Base-by-base conservation (phyloP, 2,797 vertebrate genomes). In the Chelonia mydas region DNA sequence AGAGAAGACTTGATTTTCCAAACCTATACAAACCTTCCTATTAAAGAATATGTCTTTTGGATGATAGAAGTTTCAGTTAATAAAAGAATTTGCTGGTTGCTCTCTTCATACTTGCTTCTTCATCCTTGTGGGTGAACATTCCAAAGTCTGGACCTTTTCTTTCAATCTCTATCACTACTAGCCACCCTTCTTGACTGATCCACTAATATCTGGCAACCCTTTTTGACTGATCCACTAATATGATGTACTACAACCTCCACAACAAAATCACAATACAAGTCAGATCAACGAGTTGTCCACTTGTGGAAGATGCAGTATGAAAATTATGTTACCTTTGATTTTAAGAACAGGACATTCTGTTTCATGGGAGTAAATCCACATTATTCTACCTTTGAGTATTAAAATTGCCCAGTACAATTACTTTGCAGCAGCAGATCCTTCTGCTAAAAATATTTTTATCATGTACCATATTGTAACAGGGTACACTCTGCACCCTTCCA, bases 61-160 rank as follows among this genome's bases (percentile, higher is more conserved):
- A 65, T 89, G 91, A 79, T 57, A 23, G 3, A 79, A 50, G 2
- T 11, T 84, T 51, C 51, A 31, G 76, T 5, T 37, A 55, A 41
- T 33, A 49, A 3, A 50, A 33, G 0, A 85, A 92, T 5, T 82
- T 3, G 0, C 19, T 3, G 47, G 59, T 45, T 23, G 84, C 72
- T n/a, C 47, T 68, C 37, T 1, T 2, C 8, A 4, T 76, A 47
- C 5, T 61, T 13, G 2, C 7, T 89, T 84, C 65, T 53, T 88
- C 31, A 83, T 2, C 0, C 0, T 68, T n/a, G 33, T 6, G 19
- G n/a, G 5, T 68, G 19, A 68, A 37, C 9, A 68, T 37, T 68
- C 65, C 65, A 68, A 37, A 68, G n/a, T 37, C n/a, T 68, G 17
- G 65, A 37, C n/a, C 8, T 37, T 68, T 37, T 23, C n/a, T 21